Evolutionary conservation across 1,140 invertebrate genomes (phyloP).

Genomic region (Lepidostoma basale): DNA sequence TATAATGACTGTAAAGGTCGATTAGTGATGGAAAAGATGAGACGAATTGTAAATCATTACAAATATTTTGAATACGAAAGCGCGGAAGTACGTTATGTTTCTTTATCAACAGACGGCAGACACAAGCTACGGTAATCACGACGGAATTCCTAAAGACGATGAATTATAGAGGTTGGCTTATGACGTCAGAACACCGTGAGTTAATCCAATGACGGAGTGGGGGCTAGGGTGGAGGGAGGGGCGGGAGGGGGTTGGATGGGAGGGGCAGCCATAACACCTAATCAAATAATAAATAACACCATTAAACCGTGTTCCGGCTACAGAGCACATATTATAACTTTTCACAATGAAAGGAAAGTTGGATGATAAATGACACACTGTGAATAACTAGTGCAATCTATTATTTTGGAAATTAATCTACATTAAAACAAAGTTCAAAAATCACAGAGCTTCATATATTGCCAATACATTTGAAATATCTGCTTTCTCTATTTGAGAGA

Average conservation of each 20-base stretch:
- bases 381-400: no score
- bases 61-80: no score
- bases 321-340: constrained; percentile 4
- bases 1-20: no score
- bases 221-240: neutral
- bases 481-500: no score
- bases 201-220: constrained; percentile 13
- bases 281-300: constrained; percentile 22
- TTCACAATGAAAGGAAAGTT: neutral
- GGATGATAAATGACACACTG: neutral
- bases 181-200: constrained; percentile 18
- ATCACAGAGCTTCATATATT: no score
- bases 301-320: neutral
- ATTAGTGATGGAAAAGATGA: no score
- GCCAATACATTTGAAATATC: no score
- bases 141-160: constrained; percentile 12
- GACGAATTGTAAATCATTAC: no score
- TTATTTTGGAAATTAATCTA: no score
- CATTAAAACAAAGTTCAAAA: no score
- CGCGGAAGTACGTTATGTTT: no score
- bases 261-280: neutral
- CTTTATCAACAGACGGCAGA: neutral
- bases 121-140: constrained; percentile 16
- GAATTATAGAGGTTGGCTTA: constrained; percentile 12
- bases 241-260: neutral